Base-by-base conservation (phyloP, 2,888 invertebrate species). In the Syrista parreyssii region DNA sequence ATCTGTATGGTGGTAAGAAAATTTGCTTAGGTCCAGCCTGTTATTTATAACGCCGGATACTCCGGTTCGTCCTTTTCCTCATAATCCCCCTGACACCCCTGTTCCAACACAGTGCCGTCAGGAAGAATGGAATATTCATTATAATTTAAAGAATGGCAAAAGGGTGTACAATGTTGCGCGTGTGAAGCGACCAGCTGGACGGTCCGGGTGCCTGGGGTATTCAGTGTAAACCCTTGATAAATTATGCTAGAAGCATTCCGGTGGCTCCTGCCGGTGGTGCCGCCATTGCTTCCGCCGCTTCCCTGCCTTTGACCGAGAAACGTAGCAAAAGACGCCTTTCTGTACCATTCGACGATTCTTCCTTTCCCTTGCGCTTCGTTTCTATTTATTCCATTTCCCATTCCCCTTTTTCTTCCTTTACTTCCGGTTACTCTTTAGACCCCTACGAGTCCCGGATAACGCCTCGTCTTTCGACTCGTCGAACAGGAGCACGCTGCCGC, bases 161-260 rank as follows among this genome's bases (percentile, higher is more conserved):
- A 78, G 80, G 80, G 74, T 76, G 77, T 75, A 74, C 73, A 76
- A 75, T 73, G 74, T 55, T 75, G 55, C 74, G 75, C 79, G 79
- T 81, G 79, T 68, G 79, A 80, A 78, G 30, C 75, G 68, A 36
- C 68, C 78, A 76, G 76, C 78, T 78, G 71, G 71, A 71, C 71
- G 12, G 71, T 71, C 71, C 71, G 71, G 71, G 71, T 71, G 76
- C 68, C n/a, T 36, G 68, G 30, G 30, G 71, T 77, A 74, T 68
- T 71, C 71, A 71, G 71, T 75, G 79, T 78, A 79, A 82, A 78
- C 82, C 81, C 78, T 82, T 82, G 79, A 81, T 82, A 82, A 81
- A 82, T 81, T 79, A 78, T 79, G 72, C 73, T 73, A 75, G 78
- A 79, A 79, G 78, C 75, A 76, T 72, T 77, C 75, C 76, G 75